These are phyloP conservation scores for Colinus virginianus DNA, from an alignment of 2,113 vertebrate genomes.

Conservation along the genomic window DNA sequence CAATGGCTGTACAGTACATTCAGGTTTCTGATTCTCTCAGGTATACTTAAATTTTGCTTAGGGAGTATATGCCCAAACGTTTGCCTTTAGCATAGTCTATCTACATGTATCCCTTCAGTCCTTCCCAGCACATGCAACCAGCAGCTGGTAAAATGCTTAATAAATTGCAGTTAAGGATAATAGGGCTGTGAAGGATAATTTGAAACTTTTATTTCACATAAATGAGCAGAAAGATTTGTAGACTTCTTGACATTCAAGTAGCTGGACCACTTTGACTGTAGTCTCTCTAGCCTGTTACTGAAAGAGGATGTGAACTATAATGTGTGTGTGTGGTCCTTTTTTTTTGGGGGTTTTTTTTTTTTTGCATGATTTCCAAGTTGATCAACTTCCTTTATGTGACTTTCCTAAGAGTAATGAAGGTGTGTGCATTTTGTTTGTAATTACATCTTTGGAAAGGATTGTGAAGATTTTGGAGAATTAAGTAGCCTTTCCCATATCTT, in stretches of 20 bases:
- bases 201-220: neutral
- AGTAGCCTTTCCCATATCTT: neutral
- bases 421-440: neutral
- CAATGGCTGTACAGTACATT: neutral
- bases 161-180: neutral
- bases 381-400: neutral
- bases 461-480: neutral
- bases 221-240: slow-evolving; percentile 19
- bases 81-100: neutral
- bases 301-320: neutral
- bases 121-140: neutral
- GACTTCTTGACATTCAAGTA: neutral
- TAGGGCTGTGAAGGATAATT: neutral
- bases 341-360: neutral
- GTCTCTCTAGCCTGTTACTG: neutral
- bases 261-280: neutral
- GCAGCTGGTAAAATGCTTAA: neutral
- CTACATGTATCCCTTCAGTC: neutral
- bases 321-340: neutral
- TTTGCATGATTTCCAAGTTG: neutral
- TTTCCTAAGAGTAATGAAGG: neutral
- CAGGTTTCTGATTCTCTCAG: neutral
- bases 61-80: neutral
- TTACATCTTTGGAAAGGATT: neutral
- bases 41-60: neutral